Percentiles rank a stretch among this genome's conserved stretches.
phyloP scores from a whole-genome alignment of 2,113 vertebrate species.

The Formicarius rufipectus region DNA sequence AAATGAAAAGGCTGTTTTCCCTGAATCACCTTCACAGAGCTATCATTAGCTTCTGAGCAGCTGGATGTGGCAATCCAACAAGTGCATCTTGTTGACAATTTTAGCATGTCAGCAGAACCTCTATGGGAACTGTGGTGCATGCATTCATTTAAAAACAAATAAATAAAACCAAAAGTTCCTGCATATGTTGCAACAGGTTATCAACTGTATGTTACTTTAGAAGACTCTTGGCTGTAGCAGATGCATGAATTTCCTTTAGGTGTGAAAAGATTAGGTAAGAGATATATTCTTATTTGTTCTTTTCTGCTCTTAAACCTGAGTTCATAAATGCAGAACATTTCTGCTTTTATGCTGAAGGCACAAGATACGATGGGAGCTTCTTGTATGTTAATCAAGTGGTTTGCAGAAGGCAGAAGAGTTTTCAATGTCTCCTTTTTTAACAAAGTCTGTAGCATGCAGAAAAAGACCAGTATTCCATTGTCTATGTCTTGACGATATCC shows the following conservation, averaged over 20 bases:
- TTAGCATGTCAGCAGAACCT: not conserved
- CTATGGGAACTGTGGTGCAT: not conserved
- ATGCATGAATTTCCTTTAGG: not conserved
- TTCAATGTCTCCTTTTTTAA: not conserved
- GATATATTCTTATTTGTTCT: not conserved
- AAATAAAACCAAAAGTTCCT: not conserved
- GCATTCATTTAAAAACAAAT: not conserved
- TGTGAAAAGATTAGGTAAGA: not conserved
- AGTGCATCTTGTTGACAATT: not conserved
- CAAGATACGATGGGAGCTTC: not conserved
- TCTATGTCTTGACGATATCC: not conserved
- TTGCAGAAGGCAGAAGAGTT: not conserved
- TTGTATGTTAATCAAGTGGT: accelerated
- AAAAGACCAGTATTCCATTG: not conserved
- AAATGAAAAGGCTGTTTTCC: not conserved
- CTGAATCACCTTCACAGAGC: not conserved
- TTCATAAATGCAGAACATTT: not conserved
- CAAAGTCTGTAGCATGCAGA: not conserved
- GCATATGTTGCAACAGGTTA: accelerated
- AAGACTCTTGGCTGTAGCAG: not conserved
- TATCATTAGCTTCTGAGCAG: not conserved
- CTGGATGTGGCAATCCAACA: not conserved
- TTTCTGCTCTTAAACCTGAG: not conserved
- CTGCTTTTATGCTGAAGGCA: not conserved
- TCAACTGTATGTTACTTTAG: not conserved